A percentile compares a stretch with the other conserved stretches of the same genome.
Conservation (phyloP, 2,888 invertebrate species). For the Dione juno region DNA sequence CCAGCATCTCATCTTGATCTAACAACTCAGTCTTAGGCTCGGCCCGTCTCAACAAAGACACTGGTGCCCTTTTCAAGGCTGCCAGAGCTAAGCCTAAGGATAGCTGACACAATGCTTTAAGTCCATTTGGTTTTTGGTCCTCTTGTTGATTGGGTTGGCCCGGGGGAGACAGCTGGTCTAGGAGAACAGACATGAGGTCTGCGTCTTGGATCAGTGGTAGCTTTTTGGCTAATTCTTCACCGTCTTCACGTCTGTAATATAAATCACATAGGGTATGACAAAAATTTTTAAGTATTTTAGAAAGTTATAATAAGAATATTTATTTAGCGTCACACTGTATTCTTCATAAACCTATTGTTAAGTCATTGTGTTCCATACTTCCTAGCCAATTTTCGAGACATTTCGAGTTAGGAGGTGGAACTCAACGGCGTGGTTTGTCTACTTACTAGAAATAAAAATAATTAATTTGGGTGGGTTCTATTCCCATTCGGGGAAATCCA, state of each 20-base stretch:
- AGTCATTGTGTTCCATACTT: too few species aligned
- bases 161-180: constrained; percentile 76
- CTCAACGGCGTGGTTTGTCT: too few species aligned
- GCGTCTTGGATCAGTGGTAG: constrained; percentile 86
- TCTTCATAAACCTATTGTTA: too few species aligned
- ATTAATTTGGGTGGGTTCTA: too few species aligned
- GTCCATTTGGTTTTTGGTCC: constrained; percentile 54
- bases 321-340: too few species aligned
- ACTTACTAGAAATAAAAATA: too few species aligned
- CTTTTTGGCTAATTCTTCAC: constrained; percentile 87
- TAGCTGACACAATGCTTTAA: constrained; percentile 68
- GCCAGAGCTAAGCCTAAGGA: constrained; percentile 68
- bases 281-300: too few species aligned
- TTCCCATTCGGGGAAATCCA: too few species aligned
- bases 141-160: constrained; percentile 49
- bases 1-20: constrained; percentile 91
- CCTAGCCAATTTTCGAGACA: too few species aligned
- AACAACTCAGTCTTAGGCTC: constrained; percentile 63
- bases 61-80: constrained; percentile 73
- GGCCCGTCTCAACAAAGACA: constrained; percentile 59
- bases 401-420: too few species aligned
- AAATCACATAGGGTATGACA: not conserved
- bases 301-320: too few species aligned
- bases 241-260: constrained; percentile 85
- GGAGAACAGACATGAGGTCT: constrained; percentile 80